A percentile compares a stretch with the other conserved stretches of the same genome.
Evolutionary conservation across 2,113 vertebrate species (phyloP).

Genomic region (Ifrita kowaldi): DNA sequence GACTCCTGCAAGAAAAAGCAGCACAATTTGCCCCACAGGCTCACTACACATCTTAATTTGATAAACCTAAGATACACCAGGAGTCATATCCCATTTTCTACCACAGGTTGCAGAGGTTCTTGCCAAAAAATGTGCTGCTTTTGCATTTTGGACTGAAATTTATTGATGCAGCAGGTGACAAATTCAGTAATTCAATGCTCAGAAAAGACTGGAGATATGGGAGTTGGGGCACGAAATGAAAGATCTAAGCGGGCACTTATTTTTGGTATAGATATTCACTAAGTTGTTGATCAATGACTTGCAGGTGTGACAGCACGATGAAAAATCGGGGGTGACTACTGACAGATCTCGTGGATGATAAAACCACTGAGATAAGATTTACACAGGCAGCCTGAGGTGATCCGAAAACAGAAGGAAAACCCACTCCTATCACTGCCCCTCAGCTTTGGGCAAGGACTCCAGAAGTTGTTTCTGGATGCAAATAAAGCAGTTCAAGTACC

Average conservation of each 20-base stretch:
- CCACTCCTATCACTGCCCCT: background rate
- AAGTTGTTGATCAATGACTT: slow-evolving; percentile 24
- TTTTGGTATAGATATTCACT: slow-evolving; percentile 5
- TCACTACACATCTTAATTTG: background rate
- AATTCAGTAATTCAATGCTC: slow-evolving; percentile 33
- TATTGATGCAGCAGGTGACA: slow-evolving; percentile 53
- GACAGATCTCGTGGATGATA: background rate
- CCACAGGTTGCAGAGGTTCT: background rate
- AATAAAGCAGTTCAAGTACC: background rate
- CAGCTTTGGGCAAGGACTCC: background rate
- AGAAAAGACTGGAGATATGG: background rate
- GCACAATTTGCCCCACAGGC: background rate
- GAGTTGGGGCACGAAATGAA: background rate
- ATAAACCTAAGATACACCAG: background rate
- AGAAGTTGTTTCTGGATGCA: background rate
- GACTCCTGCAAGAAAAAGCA: background rate
- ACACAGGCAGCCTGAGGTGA: background rate
- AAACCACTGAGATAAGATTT: background rate
- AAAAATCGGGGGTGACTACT: background rate
- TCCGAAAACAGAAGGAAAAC: background rate
- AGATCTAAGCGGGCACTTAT: slow-evolving; percentile 9
- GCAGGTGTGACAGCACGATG: background rate
- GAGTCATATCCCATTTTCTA: background rate
- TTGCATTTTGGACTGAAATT: slow-evolving; percentile 41
- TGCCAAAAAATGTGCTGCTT: slow-evolving; percentile 22